phyloP scores from a whole-genome alignment of 2,888 invertebrate genomes.

The Hesperia comma region DNA sequence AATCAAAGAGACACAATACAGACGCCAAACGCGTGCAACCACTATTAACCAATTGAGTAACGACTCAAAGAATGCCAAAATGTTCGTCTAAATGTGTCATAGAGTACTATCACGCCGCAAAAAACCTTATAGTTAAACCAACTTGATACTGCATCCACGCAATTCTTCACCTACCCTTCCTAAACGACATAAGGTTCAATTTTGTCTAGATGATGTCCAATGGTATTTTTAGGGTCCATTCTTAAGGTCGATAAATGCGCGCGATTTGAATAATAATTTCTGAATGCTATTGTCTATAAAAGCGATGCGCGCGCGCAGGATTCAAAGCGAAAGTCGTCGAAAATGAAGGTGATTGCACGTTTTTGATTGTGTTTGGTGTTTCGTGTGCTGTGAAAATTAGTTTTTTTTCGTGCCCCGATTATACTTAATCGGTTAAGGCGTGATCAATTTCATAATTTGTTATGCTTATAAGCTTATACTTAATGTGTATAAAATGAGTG shows the following conservation, averaged over 20 bases:
- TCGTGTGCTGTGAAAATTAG: slow-evolving; percentile 40
- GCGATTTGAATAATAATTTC: slow-evolving; percentile 68
- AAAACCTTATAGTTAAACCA: slow-evolving; percentile 26
- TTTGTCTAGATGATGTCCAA: slow-evolving; percentile 27
- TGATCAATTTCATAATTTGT: background rate
- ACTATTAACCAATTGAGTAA: slow-evolving; percentile 42
- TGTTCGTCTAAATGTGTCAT: slow-evolving; percentile 29
- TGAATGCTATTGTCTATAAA: slow-evolving; percentile 74
- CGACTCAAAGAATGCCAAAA: slow-evolving; percentile 40
- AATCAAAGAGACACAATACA: slow-evolving; percentile 34
- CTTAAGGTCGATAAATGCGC: slow-evolving; percentile 64
- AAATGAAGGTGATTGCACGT: slow-evolving; percentile 82
- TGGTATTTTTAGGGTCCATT: slow-evolving; percentile 43
- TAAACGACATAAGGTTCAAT: slow-evolving; percentile 6
- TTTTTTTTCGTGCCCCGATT: slow-evolving; percentile 26
- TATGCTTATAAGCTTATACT: background rate
- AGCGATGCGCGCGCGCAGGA: slow-evolving; percentile 55
- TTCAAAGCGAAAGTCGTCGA: slow-evolving; percentile 70
- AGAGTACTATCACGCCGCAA: slow-evolving; percentile 32
- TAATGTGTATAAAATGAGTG: too few species aligned
- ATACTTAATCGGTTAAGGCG: background rate
- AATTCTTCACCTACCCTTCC: background rate
- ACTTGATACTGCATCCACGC: background rate
- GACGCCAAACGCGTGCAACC: slow-evolving; percentile 42
- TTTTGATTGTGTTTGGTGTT: slow-evolving; percentile 51